A percentile compares a stretch with the other conserved stretches of the same genome.
phyloP scores from a whole-genome alignment of 2,888 invertebrate genomes.

The Ophion ventricosus region DNA sequence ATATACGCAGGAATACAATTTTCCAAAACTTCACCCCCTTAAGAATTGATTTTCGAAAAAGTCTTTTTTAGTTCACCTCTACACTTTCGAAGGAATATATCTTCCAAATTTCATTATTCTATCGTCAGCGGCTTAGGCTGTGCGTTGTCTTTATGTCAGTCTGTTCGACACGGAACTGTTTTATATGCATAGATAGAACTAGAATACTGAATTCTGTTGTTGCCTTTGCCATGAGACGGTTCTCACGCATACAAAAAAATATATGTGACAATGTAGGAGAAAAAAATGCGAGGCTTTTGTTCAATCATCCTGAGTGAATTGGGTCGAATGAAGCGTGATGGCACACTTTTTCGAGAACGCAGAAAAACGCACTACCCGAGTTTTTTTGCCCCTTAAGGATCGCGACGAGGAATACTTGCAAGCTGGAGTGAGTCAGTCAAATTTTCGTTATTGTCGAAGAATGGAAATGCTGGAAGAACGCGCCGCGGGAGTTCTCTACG shows the following conservation, averaged over 20 bases:
- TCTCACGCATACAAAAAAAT: slow-evolving; percentile 9
- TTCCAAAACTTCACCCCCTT: too few relatives aligned
- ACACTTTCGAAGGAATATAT: too few relatives aligned
- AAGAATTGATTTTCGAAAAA: too few relatives aligned
- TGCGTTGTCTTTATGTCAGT: too few relatives aligned
- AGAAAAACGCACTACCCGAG: slow-evolving; percentile 50
- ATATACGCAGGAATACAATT: too few relatives aligned
- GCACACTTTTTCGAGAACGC: slow-evolving; percentile 56
- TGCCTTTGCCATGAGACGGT: not conserved
- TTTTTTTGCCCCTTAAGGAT: slow-evolving; percentile 25
- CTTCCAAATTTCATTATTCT: too few relatives aligned
- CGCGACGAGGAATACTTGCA: slow-evolving; percentile 76
- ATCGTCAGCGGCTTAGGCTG: too few relatives aligned
- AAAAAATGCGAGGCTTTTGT: slow-evolving; percentile 47
- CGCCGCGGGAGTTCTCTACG: slow-evolving; percentile 64
- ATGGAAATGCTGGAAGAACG: slow-evolving; percentile 72
- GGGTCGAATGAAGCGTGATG: slow-evolving; percentile 60
- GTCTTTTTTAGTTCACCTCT: too few relatives aligned
- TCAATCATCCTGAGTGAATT: slow-evolving; percentile 22
- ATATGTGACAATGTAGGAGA: slow-evolving; percentile 36
- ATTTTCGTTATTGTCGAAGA: slow-evolving; percentile 78
- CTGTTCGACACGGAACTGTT: too few relatives aligned
- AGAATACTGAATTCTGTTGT: not conserved
- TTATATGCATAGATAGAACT: too few relatives aligned
- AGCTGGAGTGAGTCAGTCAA: slow-evolving; percentile 80